These are phyloP conservation scores for Drosophila prosaltans DNA, from an alignment of 1,140 invertebrate species.

Conservation along the genomic window DNA sequence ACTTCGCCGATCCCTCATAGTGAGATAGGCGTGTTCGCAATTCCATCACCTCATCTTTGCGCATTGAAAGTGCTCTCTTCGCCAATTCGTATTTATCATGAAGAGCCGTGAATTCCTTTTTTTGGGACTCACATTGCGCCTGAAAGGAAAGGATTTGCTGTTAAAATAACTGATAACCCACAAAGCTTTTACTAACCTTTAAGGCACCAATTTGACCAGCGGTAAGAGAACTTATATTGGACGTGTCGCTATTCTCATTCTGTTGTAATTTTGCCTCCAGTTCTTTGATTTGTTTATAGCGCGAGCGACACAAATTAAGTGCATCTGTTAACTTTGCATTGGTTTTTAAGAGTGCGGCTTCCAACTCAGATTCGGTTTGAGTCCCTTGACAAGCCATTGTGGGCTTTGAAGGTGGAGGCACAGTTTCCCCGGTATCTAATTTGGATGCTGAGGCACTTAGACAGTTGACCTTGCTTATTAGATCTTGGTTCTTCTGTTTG, in stretches of 20 bases:
- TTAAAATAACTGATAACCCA: background rate
- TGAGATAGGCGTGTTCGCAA: conserved; percentile 23
- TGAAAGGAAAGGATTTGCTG: conserved; percentile 12
- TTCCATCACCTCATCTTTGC: conserved; percentile 49
- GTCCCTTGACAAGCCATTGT: conserved; percentile 16
- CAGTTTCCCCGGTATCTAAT: background rate
- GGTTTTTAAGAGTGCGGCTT: conserved; percentile 29
- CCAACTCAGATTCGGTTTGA: conserved; percentile 58
- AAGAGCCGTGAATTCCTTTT: conserved; percentile 42
- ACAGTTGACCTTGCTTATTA: conserved; percentile 37
- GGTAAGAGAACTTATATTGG: conserved; percentile 45
- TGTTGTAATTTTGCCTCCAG: conserved; percentile 46
- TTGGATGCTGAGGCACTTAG: conserved; percentile 18
- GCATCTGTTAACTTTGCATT: conserved; percentile 48
- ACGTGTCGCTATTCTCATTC: conserved; percentile 54
- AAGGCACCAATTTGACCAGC: conserved; percentile 50
- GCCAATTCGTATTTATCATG: conserved; percentile 57
- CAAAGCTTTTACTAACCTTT: conserved; percentile 36
- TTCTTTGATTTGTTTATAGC: conserved; percentile 48
- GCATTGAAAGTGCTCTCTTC: conserved; percentile 47
- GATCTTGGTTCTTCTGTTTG: conserved; percentile 52
- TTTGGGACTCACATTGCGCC: conserved; percentile 46
- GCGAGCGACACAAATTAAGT: conserved; percentile 43
- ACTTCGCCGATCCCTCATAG: conserved; percentile 34
- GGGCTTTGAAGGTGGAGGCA: background rate